Evolutionary conservation across 2,797 vertebrate species (phyloP).

Genomic region (Urocyon cinereoargenteus): DNA sequence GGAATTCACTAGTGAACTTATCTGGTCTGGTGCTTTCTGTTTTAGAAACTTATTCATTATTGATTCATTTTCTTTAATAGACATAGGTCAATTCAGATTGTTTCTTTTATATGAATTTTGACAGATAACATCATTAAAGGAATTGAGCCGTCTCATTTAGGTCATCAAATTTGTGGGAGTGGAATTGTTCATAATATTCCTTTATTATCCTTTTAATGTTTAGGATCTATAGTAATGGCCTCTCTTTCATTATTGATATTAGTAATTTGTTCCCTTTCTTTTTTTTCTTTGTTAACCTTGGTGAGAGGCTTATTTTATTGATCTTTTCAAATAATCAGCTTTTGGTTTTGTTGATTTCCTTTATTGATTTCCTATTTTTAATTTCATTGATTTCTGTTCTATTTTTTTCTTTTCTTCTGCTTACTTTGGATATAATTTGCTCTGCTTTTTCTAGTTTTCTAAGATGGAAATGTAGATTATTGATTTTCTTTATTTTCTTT

Average conservation of each 20-base stretch:
- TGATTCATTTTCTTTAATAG: background rate
- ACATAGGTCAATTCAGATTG: background rate
- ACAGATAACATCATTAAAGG: background rate
- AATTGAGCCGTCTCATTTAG: background rate
- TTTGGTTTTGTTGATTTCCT: background rate
- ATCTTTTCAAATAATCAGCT: background rate
- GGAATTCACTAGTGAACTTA: background rate
- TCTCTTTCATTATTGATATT: background rate
- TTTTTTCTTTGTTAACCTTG: background rate
- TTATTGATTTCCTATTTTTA: background rate
- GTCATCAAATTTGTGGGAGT: background rate
- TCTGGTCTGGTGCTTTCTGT: background rate
- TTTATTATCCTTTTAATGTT: background rate
- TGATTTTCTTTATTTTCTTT: background rate
- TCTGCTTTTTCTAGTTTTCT: background rate
- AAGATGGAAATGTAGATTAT: background rate
- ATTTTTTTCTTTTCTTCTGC: background rate
- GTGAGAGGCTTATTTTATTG: background rate
- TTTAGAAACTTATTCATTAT: constrained; percentile 16
- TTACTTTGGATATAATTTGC: constrained; percentile 6
- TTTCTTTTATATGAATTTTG: background rate
- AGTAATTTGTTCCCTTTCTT: background rate
- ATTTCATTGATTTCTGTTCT: background rate
- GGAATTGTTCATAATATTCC: background rate
- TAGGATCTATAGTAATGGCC: background rate